Base-by-base conservation (phyloP, 2,113 vertebrate genomes). In the Neogale vison region DNA sequence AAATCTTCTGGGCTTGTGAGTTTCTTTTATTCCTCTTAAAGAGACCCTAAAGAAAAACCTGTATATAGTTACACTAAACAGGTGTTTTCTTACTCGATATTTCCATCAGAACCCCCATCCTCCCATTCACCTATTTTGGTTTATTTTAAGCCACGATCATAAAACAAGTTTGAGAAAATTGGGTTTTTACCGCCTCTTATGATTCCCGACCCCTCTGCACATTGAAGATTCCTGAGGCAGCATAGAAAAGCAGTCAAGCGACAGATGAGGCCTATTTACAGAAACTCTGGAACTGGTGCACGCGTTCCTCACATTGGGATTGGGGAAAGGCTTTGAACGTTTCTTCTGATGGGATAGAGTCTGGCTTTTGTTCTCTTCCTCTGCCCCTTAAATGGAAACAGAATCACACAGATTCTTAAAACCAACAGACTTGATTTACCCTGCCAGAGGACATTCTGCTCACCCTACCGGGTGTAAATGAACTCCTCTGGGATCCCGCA, bases 11-110 rank as follows among this genome's bases (percentile, higher is more conserved):
- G 23, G 6, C 45, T 39, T 63, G 10, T 83, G 84, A 31, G 31
- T 71, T 84, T 55, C 36, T 91, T 76, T 71, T 63, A 42, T 52
- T 17, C 24, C 1, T 83, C 50, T 71, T 57, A 88, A 85, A 95
- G 74, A 81, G 81, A 93, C 26, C 34, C 63, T 71, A 57, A 94
- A 89, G 17, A 91, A 77, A 96, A 86, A 31, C 24, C 93, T 86
- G 50, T 7, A 36, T 63, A 39, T 5, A 9, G 29, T 84, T 90
- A 72, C 26, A 57, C 34, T 24, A 45, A 87, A 81, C 8, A 89
- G 26, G 36, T 77, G 23, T 71, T 87, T 84, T 81, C 50, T 72
- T n/a, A 31, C 31, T 42, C 55, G 20, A 36, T n/a, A 12, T 31
- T 94, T 71, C 57, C 42, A 17, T 47, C 34, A 52, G 85, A 96